Base-by-base conservation (phyloP, 2,797 vertebrate genomes). In the Bradypodion ventrale region DNA sequence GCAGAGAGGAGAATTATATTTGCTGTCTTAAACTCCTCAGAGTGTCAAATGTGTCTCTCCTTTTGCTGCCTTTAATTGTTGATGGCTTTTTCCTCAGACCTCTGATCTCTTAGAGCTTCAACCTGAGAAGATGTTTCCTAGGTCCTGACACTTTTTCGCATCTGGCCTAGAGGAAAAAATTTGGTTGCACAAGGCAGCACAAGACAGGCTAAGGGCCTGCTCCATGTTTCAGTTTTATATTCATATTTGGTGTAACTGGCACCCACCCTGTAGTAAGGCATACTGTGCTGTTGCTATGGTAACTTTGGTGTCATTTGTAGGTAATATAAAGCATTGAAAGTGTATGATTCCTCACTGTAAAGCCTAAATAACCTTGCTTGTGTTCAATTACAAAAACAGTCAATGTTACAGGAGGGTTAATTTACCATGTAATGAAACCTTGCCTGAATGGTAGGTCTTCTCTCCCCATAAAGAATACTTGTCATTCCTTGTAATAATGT, bases 261-360 rank as follows among this genome's bases (percentile, higher is more conserved):
- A 32, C 68, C 66, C 21, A 32, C 9, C 44, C 40, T n/a, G 35
- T 75, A 8, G 37, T 44, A 42, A 69, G 72, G 40, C 69, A 80
- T 76, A 76, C 78, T 81, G 62, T 62, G 63, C 78, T 25, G 78
- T 85, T 81, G 78, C 84, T 56, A 85, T 85, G 65, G 72, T 16
- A 76, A 85, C 78, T 29, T 68, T 76, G 63, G 40, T 25, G 29
- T 85, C 35, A 13, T 75, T 65, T 76, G 49, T 80, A 73, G 73
- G 49, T 37, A 32, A 70, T 49, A 46, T 73, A 40, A 77, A 76
- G 42, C 81, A 72, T 77, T 49, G 49, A 46, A 77, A 62, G 32
- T 52, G 63, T 35, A 25, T 25, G 52, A n/a, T 70, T 63, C 27
- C 56, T 60, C 25, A n/a, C 69, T 80, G 74, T n/a, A 76, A 85